Evolutionary conservation across 1,140 invertebrate species (phyloP).

Genomic region (Solenopsis invicta): DNA sequence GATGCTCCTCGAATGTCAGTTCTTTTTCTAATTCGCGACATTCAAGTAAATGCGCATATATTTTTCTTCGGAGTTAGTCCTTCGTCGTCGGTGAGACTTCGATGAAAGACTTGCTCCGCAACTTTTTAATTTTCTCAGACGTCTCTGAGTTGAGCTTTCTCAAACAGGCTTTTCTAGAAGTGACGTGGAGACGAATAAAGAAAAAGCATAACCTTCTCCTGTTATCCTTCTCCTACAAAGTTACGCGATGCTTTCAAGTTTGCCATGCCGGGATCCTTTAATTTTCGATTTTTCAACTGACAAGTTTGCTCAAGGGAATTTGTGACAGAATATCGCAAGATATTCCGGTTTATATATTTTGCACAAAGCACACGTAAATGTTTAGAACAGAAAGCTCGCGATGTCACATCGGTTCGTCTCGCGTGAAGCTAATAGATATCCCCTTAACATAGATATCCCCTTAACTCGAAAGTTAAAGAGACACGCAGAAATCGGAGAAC

Average conservation of each 20-base stretch:
- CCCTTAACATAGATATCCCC: too few relatives aligned
- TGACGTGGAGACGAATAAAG: background rate
- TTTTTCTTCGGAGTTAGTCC: constrained; percentile 1
- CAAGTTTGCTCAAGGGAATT: constrained; percentile 4
- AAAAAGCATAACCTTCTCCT: background rate
- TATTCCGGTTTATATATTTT: background rate
- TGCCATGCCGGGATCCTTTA: constrained; percentile 30
- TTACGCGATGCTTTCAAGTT: background rate
- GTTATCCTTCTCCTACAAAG: background rate
- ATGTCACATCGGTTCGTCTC: constrained; percentile 55
- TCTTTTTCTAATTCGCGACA: background rate
- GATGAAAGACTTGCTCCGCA: background rate
- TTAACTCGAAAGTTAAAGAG: constrained; percentile 58
- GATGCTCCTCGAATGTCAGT: background rate
- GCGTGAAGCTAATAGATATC: constrained; percentile 64
- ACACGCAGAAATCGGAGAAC: constrained; percentile 64
- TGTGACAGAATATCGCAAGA: background rate
- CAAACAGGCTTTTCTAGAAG: background rate
- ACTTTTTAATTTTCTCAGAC: constrained; percentile 42
- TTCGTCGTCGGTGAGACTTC: constrained; percentile 4
- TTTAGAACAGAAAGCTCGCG: constrained; percentile 36
- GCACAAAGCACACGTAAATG: constrained; percentile 30
- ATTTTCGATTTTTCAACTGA: constrained; percentile 6
- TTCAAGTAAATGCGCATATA: background rate
- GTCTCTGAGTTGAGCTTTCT: background rate